A percentile compares a stretch with the other conserved stretches of the same genome.
Evolutionary conservation across 2,797 vertebrate genomes (phyloP).

Genomic region (Sternarchorhynchus goeldii): DNA sequence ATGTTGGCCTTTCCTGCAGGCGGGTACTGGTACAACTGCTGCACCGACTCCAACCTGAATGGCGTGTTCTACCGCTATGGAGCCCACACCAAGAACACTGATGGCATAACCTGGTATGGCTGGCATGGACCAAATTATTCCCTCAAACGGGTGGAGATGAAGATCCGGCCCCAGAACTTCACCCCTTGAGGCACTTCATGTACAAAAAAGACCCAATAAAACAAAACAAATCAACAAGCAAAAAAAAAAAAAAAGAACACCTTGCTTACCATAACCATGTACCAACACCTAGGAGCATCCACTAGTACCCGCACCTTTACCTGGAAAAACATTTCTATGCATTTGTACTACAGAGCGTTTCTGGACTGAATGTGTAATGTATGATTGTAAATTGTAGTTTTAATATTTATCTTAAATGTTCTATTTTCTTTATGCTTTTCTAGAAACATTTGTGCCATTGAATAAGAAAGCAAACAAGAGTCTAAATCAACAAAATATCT

Average conservation of each 20-base stretch:
- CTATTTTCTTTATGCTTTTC: constrained; percentile 70
- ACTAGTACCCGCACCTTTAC: constrained; percentile 37
- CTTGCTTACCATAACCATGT: constrained; percentile 26
- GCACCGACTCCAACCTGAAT: constrained; percentile 97
- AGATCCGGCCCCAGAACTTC: constrained; percentile 89
- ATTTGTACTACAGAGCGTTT: constrained; percentile 60
- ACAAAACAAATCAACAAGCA: constrained; percentile 2
- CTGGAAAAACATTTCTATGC: constrained; percentile 56
- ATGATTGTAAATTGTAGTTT: constrained; percentile 81
- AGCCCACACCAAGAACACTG: constrained; percentile 82
- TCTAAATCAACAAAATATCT: constrained; percentile 11
- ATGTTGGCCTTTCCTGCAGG: constrained; percentile 69
- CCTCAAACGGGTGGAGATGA: constrained; percentile 94
- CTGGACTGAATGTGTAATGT: constrained; percentile 71
- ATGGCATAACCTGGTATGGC: constrained; percentile 96
- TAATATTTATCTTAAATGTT: constrained; percentile 79
- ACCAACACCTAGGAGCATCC: constrained; percentile 15
- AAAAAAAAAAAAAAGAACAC: constrained; percentile 18
- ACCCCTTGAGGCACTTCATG: constrained; percentile 71
- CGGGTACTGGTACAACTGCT: constrained; percentile 99
- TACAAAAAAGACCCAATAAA: not conserved
- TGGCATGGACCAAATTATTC: constrained; percentile 96
- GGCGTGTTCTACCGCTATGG: constrained; percentile 89
- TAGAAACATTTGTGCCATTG: constrained; percentile 67
- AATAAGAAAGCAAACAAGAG: constrained; percentile 60